Base-by-base conservation (phyloP, 2,888 invertebrate genomes). In the Gymnoscelis rufifasciata region DNA sequence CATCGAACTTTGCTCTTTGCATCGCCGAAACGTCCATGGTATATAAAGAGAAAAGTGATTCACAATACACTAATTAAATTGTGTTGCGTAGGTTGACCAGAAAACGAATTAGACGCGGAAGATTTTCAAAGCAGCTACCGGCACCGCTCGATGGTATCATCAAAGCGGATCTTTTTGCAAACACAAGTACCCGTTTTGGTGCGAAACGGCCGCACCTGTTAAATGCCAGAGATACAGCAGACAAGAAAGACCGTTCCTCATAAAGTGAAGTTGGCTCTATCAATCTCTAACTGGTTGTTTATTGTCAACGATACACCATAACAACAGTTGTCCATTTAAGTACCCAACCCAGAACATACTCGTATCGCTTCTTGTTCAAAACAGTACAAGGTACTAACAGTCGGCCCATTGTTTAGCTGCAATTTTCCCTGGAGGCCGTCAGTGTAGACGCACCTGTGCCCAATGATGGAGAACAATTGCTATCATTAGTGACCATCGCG, bases 401-500 rank as follows among this genome's bases (percentile, higher is more conserved):
- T 23, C 26, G 24, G 39, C 4, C 35, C 47, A 57, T 54, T 56
- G 51, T 53, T 38, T 50, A 13, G 35, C 35, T 50, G 50, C 62
- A 57, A 56, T 60, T 60, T 60, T 60, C 60, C 57, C 48, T 57
- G 47, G 51, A 56, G 52, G 58, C 52, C 46, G 51, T 42, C 48
- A 41, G 43, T 31, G 39, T 19, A 45, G 66, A 70, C 75, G 77
- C 84, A 83, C 83, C 83, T 84, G 88, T 68, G 69, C 43, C 65
- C 81, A 84, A 72, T 83, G 81, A 83, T 74, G 80, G 69, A 74
- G 83, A 86, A 88, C 87, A 87, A 83, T 84, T 76, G 84, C 74
- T 77, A 76, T 84, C 86, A 86, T 87, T 87, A 87, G 65, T 58
- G 71, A 65, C 73, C 78, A 79, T 81, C 79, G 71, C 62, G 58